Evolutionary conservation across 2,797 vertebrate species (phyloP).

Genomic region (Uromys caudimaculatus): DNA sequence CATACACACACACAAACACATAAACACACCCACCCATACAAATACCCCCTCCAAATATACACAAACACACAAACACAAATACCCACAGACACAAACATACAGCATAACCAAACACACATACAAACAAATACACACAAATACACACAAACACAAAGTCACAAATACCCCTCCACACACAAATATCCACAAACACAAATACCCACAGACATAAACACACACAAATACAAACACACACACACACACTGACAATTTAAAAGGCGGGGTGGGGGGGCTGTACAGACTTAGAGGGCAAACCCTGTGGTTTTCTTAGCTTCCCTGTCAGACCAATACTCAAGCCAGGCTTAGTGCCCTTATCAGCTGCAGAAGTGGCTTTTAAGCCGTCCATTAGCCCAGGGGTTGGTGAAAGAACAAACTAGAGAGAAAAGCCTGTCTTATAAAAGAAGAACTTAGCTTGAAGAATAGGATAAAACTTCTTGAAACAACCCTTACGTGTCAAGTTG

Average conservation of each 20-base stretch:
- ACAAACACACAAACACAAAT: neutral
- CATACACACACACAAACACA: neutral
- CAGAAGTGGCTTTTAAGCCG: neutral
- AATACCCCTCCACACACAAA: neutral
- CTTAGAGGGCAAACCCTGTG: neutral
- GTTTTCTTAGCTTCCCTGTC: neutral
- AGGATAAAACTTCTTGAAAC: neutral
- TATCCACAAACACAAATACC: neutral
- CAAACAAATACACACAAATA: neutral
- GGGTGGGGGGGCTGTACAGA: too few species aligned
- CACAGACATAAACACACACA: neutral
- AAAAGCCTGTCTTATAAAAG: neutral
- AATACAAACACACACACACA: neutral
- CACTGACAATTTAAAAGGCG: neutral
- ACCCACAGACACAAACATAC: neutral
- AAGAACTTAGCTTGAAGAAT: neutral
- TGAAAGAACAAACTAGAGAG: neutral
- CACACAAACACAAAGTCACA: neutral
- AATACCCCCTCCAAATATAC: neutral
- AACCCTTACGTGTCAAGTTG: neutral
- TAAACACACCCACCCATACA: neutral
- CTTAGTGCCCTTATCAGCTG: neutral
- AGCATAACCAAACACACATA: neutral
- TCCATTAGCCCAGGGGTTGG: neutral
- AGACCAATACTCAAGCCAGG: neutral